Percentiles rank a stretch among this genome's conserved stretches.
These are phyloP conservation scores for Tetrao urogallus DNA, from an alignment of 2,113 vertebrate genomes.

Conservation along the genomic window DNA sequence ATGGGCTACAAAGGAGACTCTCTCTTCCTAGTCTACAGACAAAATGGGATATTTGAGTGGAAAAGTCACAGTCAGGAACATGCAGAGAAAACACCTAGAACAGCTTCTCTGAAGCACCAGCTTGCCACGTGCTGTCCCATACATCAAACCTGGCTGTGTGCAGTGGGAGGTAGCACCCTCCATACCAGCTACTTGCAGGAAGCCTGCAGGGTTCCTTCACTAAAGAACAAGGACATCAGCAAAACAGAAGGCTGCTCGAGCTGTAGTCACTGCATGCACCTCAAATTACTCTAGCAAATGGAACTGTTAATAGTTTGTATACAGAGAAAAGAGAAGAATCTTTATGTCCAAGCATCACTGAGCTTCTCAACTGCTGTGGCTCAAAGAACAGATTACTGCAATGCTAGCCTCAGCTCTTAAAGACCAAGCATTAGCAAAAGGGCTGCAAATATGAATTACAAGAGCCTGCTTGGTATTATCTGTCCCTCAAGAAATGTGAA, in stretches of 20 bases:
- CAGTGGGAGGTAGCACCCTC: not conserved
- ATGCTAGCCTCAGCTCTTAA: not conserved
- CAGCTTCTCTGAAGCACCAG: not conserved
- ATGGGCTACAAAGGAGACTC: not conserved
- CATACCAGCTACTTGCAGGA: not conserved
- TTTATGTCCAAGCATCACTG: not conserved
- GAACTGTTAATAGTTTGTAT: too few species aligned
- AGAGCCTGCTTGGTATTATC: too few species aligned
- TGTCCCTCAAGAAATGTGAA: not conserved
- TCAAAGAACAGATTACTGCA: not conserved
- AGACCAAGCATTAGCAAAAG: not conserved
- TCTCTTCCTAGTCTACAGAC: rapidly evolving
- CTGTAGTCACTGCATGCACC: not conserved
- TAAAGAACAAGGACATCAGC: not conserved
- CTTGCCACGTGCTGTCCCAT: rapidly evolving
- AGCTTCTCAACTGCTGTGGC: not conserved
- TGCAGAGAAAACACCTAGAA: not conserved
- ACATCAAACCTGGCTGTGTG: too few species aligned
- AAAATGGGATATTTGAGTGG: not conserved
- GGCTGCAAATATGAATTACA: not conserved
- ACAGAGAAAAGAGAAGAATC: not conserved
- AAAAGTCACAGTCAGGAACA: rapidly evolving
- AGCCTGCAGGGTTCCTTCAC: not conserved
- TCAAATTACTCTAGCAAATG: not conserved
- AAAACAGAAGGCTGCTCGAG: not conserved